A percentile compares a stretch with the other conserved stretches of the same genome.
Conservation (phyloP, 2,797 vertebrate genomes). For the Coranthus polyacanthus region DNA sequence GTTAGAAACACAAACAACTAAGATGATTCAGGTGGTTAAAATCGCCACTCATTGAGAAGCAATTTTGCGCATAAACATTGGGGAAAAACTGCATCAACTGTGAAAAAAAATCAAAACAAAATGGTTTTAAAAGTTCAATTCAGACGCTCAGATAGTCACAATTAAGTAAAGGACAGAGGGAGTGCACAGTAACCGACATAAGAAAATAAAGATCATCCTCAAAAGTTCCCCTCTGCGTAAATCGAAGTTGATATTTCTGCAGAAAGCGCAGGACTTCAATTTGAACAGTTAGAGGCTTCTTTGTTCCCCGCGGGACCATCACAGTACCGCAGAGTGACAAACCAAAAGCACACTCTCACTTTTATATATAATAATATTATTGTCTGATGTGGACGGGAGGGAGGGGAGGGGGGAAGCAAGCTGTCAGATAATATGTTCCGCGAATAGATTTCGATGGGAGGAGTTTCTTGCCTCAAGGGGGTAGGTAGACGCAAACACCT, state of each 20-base stretch:
- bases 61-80: no score
- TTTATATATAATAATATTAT: conserved; percentile 35
- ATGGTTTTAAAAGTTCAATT: no score
- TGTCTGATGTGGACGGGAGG: conserved; percentile 40
- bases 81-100: no score
- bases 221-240: background rate
- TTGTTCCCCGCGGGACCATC: background rate
- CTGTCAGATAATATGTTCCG: conserved; percentile 76
- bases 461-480: conserved; percentile 80
- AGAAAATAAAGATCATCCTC: background rate
- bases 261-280: conserved; percentile 8
- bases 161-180: no score
- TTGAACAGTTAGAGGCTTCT: background rate
- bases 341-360: background rate
- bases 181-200: background rate
- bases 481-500: conserved; percentile 80
- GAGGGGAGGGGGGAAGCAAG: conserved; percentile 29
- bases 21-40: no score
- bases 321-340: conserved; percentile 18
- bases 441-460: conserved; percentile 85
- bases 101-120: no score
- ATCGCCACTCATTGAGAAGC: no score
- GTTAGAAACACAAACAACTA: no score
- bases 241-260: background rate
- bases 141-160: no score